A percentile compares a stretch with the other conserved stretches of the same genome.
These are phyloP conservation scores for Lycaon pictus DNA, from an alignment of 2,113 vertebrate genomes.

Conservation along the genomic window DNA sequence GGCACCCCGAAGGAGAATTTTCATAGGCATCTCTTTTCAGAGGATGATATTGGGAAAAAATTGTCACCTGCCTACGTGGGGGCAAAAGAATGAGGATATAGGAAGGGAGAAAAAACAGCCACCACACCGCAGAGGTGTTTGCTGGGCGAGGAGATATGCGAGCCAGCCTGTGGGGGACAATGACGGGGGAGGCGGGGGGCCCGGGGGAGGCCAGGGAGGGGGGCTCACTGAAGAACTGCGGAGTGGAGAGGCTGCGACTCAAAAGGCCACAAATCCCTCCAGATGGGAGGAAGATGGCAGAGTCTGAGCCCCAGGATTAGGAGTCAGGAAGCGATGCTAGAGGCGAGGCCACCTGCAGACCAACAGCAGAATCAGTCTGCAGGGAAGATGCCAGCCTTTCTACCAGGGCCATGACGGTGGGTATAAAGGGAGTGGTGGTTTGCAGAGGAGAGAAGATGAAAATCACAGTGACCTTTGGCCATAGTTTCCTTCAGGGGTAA, in stretches of 20 bases:
- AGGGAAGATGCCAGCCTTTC: not conserved
- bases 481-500: not conserved
- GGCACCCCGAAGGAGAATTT: not conserved
- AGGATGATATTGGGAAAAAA: not conserved
- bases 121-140: accelerated
- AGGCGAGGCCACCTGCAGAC: not conserved
- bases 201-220: not conserved
- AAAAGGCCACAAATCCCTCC: not conserved
- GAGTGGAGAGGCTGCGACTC: not conserved
- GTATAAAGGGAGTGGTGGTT: not conserved
- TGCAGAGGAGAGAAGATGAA: not conserved
- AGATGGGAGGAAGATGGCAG: not conserved
- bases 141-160: not conserved
- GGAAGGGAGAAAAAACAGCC: not conserved
- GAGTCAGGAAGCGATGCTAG: not conserved
- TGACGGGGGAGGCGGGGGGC: not conserved
- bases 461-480: not conserved
- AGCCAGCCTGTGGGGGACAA: not conserved
- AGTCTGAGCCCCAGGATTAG: not conserved
- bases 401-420: not conserved
- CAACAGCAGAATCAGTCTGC: not conserved
- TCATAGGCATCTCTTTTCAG: not conserved
- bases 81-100: not conserved
- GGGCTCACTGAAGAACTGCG: not conserved
- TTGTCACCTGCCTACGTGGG: not conserved